A percentile compares a stretch with the other conserved stretches of the same genome.
Evolutionary conservation across 2,888 invertebrate species (phyloP).

Genomic region (Odontomyia ornata): DNA sequence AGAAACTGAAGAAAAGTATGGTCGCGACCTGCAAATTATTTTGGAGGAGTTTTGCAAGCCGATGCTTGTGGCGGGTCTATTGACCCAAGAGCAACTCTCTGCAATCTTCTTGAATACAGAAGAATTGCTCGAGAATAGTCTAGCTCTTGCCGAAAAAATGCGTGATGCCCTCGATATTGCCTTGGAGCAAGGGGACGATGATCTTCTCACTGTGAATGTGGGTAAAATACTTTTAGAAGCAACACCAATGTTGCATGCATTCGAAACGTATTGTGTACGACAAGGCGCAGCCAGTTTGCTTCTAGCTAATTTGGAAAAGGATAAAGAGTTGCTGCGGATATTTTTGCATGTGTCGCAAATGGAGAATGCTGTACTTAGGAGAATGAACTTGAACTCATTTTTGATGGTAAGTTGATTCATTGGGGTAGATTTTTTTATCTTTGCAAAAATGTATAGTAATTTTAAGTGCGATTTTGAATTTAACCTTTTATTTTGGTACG

Average conservation of each 20-base stretch:
- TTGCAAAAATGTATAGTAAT: not conserved
- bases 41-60: constrained; percentile 93
- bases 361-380: constrained; percentile 90
- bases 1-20: constrained; percentile 95
- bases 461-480: not conserved
- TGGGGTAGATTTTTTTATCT: not conserved
- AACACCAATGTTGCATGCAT: constrained; percentile 91
- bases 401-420: constrained; percentile 77
- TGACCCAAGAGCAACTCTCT: constrained; percentile 89
- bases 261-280: constrained; percentile 93
- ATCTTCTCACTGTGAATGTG: constrained; percentile 87
- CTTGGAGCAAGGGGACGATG: constrained; percentile 81
- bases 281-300: constrained; percentile 90
- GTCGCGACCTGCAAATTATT: constrained; percentile 90
- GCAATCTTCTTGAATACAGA: constrained; percentile 94
- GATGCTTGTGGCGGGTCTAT: constrained; percentile 89
- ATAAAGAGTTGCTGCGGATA: constrained; percentile 91
- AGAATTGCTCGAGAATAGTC: constrained; percentile 88
- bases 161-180: constrained; percentile 88
- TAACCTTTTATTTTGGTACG: no score
- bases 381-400: constrained; percentile 98
- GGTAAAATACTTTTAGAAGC: constrained; percentile 91
- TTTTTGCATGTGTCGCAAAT: constrained; percentile 96
- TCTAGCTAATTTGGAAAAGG: constrained; percentile 90
- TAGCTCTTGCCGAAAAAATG: constrained; percentile 84